phyloP scores from a whole-genome alignment of 35 echinoderm and acorn worm species.

The Hemicentrotus pulcherrimus region DNA sequence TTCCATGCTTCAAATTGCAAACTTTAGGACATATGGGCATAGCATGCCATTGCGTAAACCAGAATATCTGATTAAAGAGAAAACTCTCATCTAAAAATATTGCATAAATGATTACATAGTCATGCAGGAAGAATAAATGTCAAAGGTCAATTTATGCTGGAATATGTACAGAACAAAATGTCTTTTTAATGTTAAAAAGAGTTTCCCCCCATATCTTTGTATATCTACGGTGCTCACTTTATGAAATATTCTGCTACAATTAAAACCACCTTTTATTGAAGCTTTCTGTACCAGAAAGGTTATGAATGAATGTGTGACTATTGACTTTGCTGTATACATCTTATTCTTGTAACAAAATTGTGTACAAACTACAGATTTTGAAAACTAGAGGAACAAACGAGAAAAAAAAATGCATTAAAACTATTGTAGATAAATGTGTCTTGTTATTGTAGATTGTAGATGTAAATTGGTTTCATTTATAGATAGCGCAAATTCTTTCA shows the following conservation, averaged over 20 bases:
- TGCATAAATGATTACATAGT: neutral
- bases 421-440: conserved; percentile 26
- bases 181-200: neutral
- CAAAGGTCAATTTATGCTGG: neutral
- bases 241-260: neutral
- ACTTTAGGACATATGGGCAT: too few relatives aligned
- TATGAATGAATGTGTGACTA: conserved; percentile 32
- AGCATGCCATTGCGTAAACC: neutral
- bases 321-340: neutral
- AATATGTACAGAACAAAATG: neutral
- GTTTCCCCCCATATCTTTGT: neutral
- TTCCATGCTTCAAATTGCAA: neutral
- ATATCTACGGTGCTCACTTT: neutral
- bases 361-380: conserved; percentile 31
- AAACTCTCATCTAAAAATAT: neutral
- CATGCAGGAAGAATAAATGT: neutral
- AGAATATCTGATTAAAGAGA: neutral
- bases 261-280: conserved; percentile 1
- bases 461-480: conserved; percentile 13
- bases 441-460: conserved; percentile 34
- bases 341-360: conserved; percentile 40
- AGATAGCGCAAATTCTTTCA: neutral
- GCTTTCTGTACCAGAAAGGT: neutral
- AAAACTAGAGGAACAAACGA: neutral
- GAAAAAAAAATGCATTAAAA: conserved; percentile 1